phyloP scores from a whole-genome alignment of 2,888 invertebrate genomes.

The Ectropis crepuscularia region DNA sequence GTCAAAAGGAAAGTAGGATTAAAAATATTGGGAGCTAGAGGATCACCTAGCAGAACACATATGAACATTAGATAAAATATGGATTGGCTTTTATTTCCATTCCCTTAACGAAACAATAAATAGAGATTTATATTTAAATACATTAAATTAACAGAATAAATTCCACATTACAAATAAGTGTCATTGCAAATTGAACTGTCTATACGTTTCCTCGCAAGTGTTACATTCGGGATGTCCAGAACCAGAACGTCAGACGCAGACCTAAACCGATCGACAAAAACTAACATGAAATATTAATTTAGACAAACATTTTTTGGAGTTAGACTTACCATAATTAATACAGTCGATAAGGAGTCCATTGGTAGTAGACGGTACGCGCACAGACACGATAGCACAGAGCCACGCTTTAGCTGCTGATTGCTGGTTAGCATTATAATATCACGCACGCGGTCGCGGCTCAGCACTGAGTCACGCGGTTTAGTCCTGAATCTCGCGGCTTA shows the following conservation, averaged over 20 bases:
- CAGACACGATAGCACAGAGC: conserved; percentile 28
- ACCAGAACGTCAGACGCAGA: conserved; percentile 46
- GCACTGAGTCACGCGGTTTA: not conserved
- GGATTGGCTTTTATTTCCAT: too few species aligned
- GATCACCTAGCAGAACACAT: too few species aligned
- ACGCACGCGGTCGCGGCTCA: not conserved
- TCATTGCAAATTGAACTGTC: not conserved
- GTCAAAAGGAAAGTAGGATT: too few species aligned
- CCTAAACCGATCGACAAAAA: conserved; percentile 43
- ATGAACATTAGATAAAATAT: too few species aligned
- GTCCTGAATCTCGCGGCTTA: too few species aligned
- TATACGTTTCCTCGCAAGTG: not conserved
- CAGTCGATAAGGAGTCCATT: conserved; percentile 33
- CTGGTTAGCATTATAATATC: not conserved
- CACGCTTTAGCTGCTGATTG: conserved; percentile 4
- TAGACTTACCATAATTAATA: conserved; percentile 55
- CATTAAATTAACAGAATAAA: too few species aligned
- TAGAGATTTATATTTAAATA: too few species aligned
- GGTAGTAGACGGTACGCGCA: conserved; percentile 54
- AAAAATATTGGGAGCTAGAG: too few species aligned
- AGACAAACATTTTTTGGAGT: conserved; percentile 45
- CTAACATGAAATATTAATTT: conserved; percentile 44
- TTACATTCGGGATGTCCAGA: conserved; percentile 1
- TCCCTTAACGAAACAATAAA: too few species aligned
- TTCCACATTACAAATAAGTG: not conserved